Evolutionary conservation across 2,888 invertebrate species (phyloP).

Genomic region (Hydropsyche betteni): DNA sequence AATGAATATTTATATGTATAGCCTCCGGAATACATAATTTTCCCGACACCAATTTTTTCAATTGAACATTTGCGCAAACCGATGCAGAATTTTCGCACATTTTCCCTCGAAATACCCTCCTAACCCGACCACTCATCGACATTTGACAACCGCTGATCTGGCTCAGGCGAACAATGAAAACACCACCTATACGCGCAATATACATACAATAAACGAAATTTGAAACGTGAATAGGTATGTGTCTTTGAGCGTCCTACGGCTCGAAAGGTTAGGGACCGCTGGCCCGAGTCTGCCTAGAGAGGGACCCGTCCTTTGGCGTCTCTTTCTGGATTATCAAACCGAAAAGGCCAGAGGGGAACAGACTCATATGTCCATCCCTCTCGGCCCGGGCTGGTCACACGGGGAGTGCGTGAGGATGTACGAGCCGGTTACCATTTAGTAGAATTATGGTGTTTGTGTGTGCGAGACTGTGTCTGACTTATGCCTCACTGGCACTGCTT

Average conservation of each 20-base stretch:
- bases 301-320: background rate
- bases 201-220: too few relatives aligned
- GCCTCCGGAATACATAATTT: too few relatives aligned
- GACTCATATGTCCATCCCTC: constrained; percentile 27
- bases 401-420: constrained; percentile 47
- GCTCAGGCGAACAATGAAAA: too few relatives aligned
- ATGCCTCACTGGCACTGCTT: constrained; percentile 26
- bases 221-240: too few relatives aligned
- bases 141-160: too few relatives aligned
- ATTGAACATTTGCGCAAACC: too few relatives aligned
- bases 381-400: constrained; percentile 32
- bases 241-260: background rate
- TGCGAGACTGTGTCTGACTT: constrained; percentile 33
- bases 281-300: constrained; percentile 12
- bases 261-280: constrained; percentile 28
- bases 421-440: constrained; percentile 47
- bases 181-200: too few relatives aligned
- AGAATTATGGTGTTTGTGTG: constrained; percentile 48
- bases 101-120: too few relatives aligned
- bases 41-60: too few relatives aligned
- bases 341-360: background rate
- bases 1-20: too few relatives aligned
- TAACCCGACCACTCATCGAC: too few relatives aligned
- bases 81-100: too few relatives aligned
- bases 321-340: background rate